Evolutionary conservation across 1,140 invertebrate species (phyloP).

Genomic region (Drosophila pseudoobscura): DNA sequence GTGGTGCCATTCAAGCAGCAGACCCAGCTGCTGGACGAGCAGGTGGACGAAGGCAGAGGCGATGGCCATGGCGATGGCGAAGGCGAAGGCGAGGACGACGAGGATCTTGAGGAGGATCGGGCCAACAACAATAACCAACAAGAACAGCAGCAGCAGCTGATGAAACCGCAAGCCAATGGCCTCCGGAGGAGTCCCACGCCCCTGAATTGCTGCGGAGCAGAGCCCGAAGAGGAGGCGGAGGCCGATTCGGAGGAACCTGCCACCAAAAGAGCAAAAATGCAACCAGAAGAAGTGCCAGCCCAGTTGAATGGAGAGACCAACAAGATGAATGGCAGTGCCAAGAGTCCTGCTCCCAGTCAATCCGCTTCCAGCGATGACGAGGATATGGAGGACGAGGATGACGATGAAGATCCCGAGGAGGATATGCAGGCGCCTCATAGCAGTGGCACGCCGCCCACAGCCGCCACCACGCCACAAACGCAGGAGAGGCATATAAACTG

Average conservation of each 20-base stretch:
- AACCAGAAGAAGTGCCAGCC: conserved; percentile 9
- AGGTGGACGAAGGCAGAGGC: conserved; percentile 14
- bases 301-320: conserved; percentile 5
- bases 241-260: conserved; percentile 37
- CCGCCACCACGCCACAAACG: conserved; percentile 27
- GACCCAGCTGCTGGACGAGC: conserved; percentile 24
- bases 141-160: conserved; percentile 28
- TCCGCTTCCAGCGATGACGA: conserved; percentile 27
- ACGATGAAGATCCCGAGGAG: conserved; percentile 6
- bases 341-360: conserved; percentile 51
- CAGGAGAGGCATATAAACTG: no score
- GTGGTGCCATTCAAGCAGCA: conserved; percentile 64
- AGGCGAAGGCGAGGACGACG: conserved; percentile 20
- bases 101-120: conserved; percentile 50
- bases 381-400: conserved; percentile 31
- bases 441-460: conserved; percentile 71
- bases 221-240: conserved; percentile 13
- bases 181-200: conserved; percentile 56
- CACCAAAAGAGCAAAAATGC: conserved; percentile 54
- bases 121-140: conserved; percentile 65
- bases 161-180: conserved; percentile 48
- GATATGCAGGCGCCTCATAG: conserved; percentile 65
- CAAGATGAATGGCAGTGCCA: conserved; percentile 27
- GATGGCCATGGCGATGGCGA: background rate
- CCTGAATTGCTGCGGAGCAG: conserved; percentile 35